Conservation (phyloP, 2,113 vertebrate genomes). For the Acrocephalus arundinaceus region DNA sequence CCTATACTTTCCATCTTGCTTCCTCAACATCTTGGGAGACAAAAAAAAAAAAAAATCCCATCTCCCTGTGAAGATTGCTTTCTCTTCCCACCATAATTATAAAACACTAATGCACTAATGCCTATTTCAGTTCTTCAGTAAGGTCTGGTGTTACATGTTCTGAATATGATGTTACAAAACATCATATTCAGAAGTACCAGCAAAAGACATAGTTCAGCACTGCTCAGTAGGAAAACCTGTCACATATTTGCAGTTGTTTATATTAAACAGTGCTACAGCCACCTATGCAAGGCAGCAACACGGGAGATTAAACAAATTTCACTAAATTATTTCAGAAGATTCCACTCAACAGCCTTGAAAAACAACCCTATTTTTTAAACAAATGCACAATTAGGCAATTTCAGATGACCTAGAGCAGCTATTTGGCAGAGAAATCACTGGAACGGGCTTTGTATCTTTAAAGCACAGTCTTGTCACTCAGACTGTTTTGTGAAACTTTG, state of each 20-base stretch:
- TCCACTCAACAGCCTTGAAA: background rate
- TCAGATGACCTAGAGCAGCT: background rate
- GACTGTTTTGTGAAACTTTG: background rate
- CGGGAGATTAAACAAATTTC: background rate
- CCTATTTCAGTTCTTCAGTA: background rate
- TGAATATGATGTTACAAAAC: background rate
- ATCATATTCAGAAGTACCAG: background rate
- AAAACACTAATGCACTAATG: background rate
- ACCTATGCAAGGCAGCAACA: background rate
- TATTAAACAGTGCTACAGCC: background rate
- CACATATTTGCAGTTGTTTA: background rate
- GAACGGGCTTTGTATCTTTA: background rate
- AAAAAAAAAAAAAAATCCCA: background rate
- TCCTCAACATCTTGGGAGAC: background rate
- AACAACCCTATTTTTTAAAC: background rate
- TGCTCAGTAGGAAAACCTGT: background rate
- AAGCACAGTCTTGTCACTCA: background rate
- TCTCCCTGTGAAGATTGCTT: background rate
- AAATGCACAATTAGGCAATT: background rate
- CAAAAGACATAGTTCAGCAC: background rate
- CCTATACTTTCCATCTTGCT: background rate
- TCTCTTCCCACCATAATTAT: background rate
- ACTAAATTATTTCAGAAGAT: background rate
- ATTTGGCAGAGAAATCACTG: background rate
- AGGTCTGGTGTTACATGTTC: background rate